Evolutionary conservation across 1,140 invertebrate species (phyloP).

Genomic region (Penaeus chinensis): DNA sequence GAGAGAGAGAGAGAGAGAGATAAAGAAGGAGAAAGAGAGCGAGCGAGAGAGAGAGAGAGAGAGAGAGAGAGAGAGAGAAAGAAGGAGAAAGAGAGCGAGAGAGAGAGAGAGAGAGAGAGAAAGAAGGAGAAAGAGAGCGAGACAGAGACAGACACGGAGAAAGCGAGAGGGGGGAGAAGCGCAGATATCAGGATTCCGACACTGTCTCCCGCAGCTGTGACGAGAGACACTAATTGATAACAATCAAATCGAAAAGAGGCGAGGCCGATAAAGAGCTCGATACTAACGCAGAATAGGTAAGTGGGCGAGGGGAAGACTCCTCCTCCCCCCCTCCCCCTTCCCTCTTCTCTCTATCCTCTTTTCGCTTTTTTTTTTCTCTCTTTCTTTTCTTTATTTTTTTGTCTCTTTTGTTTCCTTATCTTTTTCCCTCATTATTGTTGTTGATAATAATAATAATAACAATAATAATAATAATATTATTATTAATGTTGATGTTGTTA

Average conservation of each 20-base stretch:
- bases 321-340: slow-evolving; percentile 22
- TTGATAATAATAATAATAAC: too few relatives aligned
- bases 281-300: slow-evolving; percentile 9
- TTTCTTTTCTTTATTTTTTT: not conserved
- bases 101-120: too few relatives aligned
- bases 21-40: too few relatives aligned
- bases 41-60: too few relatives aligned
- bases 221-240: slow-evolving; percentile 48
- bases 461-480: too few relatives aligned
- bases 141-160: too few relatives aligned
- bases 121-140: too few relatives aligned
- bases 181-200: slow-evolving; percentile 26
- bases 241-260: slow-evolving; percentile 27
- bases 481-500: too few relatives aligned
- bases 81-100: too few relatives aligned
- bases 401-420: not conserved
- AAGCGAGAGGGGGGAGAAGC: too few relatives aligned
- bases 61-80: too few relatives aligned
- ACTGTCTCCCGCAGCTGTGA: slow-evolving; percentile 33
- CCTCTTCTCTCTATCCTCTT: not conserved
- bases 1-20: too few relatives aligned
- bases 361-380: not conserved
- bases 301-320: slow-evolving; percentile 17
- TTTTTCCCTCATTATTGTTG: not conserved
- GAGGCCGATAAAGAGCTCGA: slow-evolving; percentile 25